Evolutionary conservation across 2,113 vertebrate genomes (phyloP).

Genomic region (Hydrolagus affinis): DNA sequence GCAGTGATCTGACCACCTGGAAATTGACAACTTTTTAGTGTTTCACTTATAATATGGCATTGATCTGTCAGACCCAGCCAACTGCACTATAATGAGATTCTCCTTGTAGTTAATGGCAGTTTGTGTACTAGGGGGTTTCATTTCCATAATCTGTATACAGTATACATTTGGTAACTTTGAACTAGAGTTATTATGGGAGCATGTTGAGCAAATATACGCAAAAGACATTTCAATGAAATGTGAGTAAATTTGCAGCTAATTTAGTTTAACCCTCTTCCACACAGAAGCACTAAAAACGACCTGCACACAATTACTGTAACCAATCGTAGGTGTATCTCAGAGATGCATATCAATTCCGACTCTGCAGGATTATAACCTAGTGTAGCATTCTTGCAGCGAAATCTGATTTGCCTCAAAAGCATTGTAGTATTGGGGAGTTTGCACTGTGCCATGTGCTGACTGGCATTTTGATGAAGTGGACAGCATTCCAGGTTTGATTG

Average conservation of each 20-base stretch:
- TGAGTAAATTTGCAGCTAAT: background rate
- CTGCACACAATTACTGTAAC: background rate
- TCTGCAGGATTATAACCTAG: background rate
- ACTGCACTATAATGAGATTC: too few relatives aligned
- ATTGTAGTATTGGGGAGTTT: background rate
- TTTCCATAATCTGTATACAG: background rate
- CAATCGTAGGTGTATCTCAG: background rate
- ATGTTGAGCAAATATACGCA: background rate
- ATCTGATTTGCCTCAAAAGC: background rate
- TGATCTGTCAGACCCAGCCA: too few relatives aligned
- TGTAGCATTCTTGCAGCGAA: background rate
- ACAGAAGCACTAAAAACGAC: background rate
- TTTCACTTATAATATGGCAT: too few relatives aligned
- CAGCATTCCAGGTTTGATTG: background rate
- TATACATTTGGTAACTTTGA: constrained; percentile 27
- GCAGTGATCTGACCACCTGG: too few relatives aligned
- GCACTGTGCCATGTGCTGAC: background rate
- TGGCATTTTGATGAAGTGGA: background rate
- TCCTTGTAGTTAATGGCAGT: too few relatives aligned
- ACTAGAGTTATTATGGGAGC: constrained; percentile 5
- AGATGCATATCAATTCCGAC: background rate
- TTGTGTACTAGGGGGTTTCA: too few relatives aligned
- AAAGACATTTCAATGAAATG: background rate
- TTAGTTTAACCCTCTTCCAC: background rate
- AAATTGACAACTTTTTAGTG: too few relatives aligned